Evolutionary conservation across 2,888 invertebrate genomes (phyloP).

Genomic region (Graphium colonna): DNA sequence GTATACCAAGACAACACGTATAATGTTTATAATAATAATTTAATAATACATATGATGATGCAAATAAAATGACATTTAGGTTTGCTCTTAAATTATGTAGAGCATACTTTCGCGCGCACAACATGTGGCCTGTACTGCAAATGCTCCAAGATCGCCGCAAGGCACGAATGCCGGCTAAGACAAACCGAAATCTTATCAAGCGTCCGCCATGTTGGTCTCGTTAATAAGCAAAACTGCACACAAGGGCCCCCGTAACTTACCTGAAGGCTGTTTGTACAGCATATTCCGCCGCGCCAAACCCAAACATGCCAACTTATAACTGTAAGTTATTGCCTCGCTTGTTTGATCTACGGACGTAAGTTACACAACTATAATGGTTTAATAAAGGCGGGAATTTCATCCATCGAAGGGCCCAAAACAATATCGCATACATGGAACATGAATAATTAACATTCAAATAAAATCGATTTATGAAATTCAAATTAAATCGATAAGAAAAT

Average conservation of each 20-base stretch:
- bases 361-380: slow-evolving; percentile 8
- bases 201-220: slow-evolving; percentile 69
- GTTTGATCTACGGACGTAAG: slow-evolving; percentile 16
- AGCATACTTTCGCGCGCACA: slow-evolving; percentile 37
- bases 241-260: slow-evolving; percentile 60
- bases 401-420: neutral
- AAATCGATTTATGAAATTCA: neutral
- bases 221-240: slow-evolving; percentile 79
- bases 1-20: too few species aligned
- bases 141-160: slow-evolving; percentile 64
- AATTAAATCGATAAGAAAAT: neutral
- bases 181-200: slow-evolving; percentile 77
- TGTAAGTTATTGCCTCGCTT: slow-evolving; percentile 8
- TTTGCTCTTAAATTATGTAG: slow-evolving; percentile 34
- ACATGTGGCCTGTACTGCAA: slow-evolving; percentile 55
- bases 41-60: too few species aligned
- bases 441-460: neutral
- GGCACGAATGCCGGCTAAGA: slow-evolving; percentile 74
- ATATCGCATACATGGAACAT: neutral
- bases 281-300: slow-evolving; percentile 53
- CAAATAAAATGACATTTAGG: too few species aligned
- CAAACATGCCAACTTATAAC: slow-evolving; percentile 44
- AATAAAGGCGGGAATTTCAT: neutral
- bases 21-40: too few species aligned
- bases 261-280: slow-evolving; percentile 68